Base-by-base conservation (phyloP, 2,797 vertebrate genomes). In the Poecilia gillii region DNA sequence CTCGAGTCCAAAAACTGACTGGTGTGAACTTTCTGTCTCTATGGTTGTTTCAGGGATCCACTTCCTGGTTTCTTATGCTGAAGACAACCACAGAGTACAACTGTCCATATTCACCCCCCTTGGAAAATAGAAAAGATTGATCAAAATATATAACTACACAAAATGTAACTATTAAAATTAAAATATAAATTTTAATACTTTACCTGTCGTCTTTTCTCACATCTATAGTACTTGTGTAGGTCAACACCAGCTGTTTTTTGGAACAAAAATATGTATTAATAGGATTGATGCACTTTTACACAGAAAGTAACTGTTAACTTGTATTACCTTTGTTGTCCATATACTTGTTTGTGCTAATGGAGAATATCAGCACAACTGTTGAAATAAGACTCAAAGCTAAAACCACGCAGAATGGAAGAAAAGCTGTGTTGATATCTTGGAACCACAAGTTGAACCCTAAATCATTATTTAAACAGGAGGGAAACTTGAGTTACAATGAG, bases 1-100 rank as follows among this genome's bases (percentile, higher is more conserved):
- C 25, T 59, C n/a, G 0, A 14, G 12, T 59, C n/a, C 55, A 59
- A 59, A 31, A 59, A 13, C 11, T 28, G 55, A 13, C 2, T 59
- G 1, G n/a, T 28, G 55, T 28, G 11, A 28, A 59, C n/a, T 28
- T 59, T 59, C n/a, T 59, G 12, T 59, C 55, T 31, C 0, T 59
- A 14, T 5, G 8, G 25, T 5, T 59, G n/a, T 59, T 59, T 59
- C n/a, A 59, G 55, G n/a, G 55, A 28, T 59, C 11, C n/a, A 14
- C n/a, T 13, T 59, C 4, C 12, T 0, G 11, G 3, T 59, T 59
- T 14, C 0, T 28, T 28, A 59, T 28, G 55, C 0, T 59, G n/a
- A 59, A 59, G 55, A 59, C 55, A 59, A 59, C n/a, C n/a, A 59
- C 55, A 28, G 55, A 59, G 55, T 59, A 59, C n/a, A 59, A 13